Conservation (phyloP, 2,888 invertebrate genomes). For the Operophtera brumata region DNA sequence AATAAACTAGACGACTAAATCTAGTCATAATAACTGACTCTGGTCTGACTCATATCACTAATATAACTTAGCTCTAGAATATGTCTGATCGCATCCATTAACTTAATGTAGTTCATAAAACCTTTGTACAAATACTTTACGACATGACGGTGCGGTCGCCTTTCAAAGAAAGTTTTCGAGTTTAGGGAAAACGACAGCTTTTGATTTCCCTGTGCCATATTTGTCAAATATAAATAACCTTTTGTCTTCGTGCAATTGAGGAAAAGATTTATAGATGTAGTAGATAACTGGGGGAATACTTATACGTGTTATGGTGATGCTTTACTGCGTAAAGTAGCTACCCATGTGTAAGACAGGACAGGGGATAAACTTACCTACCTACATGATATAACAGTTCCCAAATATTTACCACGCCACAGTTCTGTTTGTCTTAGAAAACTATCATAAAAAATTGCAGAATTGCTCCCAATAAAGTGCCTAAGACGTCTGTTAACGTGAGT, state of each 20-base stretch:
- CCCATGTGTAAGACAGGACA: neutral
- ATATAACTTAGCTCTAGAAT: constrained; percentile 52
- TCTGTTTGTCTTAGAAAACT: too few relatives aligned
- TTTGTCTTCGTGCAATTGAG: constrained; percentile 28
- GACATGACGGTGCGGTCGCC: constrained; percentile 60
- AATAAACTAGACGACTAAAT: neutral
- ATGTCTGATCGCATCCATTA: constrained; percentile 67
- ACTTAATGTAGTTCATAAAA: constrained; percentile 71
- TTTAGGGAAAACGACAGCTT: constrained; percentile 43
- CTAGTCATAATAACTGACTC: constrained; percentile 18
- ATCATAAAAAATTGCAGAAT: too few relatives aligned
- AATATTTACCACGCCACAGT: too few relatives aligned
- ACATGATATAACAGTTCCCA: too few relatives aligned
- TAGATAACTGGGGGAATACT: constrained; percentile 8
- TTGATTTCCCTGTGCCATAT: constrained; percentile 52
- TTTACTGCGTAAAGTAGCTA: neutral
- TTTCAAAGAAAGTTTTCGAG: constrained; percentile 42
- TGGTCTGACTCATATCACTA: constrained; percentile 29
- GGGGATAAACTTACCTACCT: neutral
- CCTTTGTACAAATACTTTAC: constrained; percentile 71
- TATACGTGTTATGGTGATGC: neutral
- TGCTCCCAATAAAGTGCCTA: too few relatives aligned
- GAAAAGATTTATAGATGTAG: constrained; percentile 17
- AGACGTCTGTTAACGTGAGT: too few relatives aligned
- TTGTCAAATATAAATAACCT: constrained; percentile 48